Evolutionary conservation across 1,140 invertebrate species (phyloP), one percentile per base, ranked within the genome.

Genomic region (Drosophila orena): DNA sequence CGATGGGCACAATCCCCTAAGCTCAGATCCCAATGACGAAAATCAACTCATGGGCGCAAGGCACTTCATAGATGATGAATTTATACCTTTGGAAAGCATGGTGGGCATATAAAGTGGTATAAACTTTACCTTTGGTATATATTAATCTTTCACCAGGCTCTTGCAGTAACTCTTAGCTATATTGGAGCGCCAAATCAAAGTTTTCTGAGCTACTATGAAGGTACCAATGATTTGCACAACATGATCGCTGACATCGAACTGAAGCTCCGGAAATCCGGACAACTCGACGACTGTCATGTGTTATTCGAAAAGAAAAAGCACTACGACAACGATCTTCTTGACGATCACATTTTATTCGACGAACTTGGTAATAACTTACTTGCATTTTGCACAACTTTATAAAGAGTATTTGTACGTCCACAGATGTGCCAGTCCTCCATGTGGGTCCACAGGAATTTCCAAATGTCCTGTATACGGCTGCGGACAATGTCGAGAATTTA

Each of bases 161-260:
- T 74, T 7, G 17, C 34, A 0, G 2, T 81, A 6, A 30, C 58
- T 0, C 47, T 81, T 0, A 77, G 81, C 42, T 46, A 57, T 10
- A 81, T 81, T 42, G 79, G 79, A 2, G 68, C 74, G 4, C 73
- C 79, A 0, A 35, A 74, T 17, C 74, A 77, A 27, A 57, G 40
- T 24, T 81, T 57, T 22, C 27, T 53, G 43, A 77, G 58, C 22
- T 43, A 66, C 42, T 77, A 44, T 17, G 35, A 69, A 2, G 22
- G 15, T 3, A 73, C 46, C 0, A 52, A 37, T 43, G 2, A 2
- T 2, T n/a, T 55, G 17, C 56, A 77, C 35, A 4, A 34, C 4
- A 35, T 22, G 0, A 2, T 81, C 47, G 62, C 38, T 1, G 43
- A 61, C 7, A 69, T 81, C 34, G 79, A 81, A 27, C 1, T 6